Evolutionary conservation across 2,113 vertebrate genomes (phyloP).

Genomic region (Himantopus leucocephalus): DNA sequence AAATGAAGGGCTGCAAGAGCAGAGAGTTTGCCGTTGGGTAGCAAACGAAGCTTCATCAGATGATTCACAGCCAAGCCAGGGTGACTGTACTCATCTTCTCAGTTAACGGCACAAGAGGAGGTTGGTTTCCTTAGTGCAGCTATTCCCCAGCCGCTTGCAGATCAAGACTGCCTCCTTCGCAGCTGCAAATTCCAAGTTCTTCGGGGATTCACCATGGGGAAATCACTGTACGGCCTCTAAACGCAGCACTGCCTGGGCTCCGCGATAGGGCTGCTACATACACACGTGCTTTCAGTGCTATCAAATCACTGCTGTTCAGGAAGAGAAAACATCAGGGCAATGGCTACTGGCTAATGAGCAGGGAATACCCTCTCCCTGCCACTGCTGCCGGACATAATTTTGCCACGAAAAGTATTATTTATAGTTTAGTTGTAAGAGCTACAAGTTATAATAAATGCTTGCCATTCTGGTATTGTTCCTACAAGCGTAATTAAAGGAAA

Average conservation of each 20-base stretch:
- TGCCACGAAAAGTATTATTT: not conserved
- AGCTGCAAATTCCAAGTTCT: not conserved
- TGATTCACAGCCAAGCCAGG: not conserved
- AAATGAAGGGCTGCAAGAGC: slow-evolving; percentile 14
- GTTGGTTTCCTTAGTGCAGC: not conserved
- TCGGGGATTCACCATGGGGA: not conserved
- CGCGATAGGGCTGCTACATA: not conserved
- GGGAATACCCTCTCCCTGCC: not conserved
- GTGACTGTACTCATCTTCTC: not conserved
- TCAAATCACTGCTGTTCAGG: not conserved
- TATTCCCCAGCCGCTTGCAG: not conserved
- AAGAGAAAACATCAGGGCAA: not conserved
- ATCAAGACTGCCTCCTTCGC: not conserved
- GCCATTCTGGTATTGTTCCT: not conserved
- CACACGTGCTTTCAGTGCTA: not conserved
- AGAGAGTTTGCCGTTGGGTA: not conserved
- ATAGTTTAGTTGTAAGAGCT: not conserved
- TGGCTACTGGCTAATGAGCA: not conserved
- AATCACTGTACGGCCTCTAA: not conserved
- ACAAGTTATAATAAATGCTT: not conserved
- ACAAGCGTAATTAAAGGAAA: not conserved
- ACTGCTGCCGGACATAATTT: not conserved
- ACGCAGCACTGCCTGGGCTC: not conserved
- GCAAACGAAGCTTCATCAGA: slow-evolving; percentile 3
- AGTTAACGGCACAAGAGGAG: not conserved